Evolutionary conservation across 2,797 vertebrate species (phyloP), one percentile per base, ranked within the genome.

Genomic region (Telmatherina bonti): DNA sequence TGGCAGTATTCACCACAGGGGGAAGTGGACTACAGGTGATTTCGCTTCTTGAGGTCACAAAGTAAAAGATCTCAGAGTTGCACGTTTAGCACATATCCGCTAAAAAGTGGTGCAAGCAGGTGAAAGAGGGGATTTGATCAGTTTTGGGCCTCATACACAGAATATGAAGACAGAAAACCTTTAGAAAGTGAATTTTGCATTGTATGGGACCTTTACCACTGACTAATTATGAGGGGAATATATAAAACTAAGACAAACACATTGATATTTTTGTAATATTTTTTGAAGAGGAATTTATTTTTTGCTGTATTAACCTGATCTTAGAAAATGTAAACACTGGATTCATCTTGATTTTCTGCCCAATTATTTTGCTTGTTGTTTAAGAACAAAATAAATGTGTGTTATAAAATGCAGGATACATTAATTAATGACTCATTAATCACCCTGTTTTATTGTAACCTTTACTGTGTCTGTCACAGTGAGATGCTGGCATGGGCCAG

Each of bases 401-500:
- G 22, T 0, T 22, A 4, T 62, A 26, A 67, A 2, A 72, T 24
- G 16, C 12, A 60, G 30, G 22, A 62, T 24, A 53, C 36, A 52
- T 22, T 1, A 60, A 68, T 31, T 6, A 68, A 3, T 31, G 43
- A 22, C 3, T 41, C 38, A 43, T 12, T 52, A n/a, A 20, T 49
- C 30, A 35, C 0, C 20, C 29, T 16, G n/a, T 13, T 12, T 26
- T 3, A 13, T 26, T 15, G 5, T 16, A 49, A 49, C n/a, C 3
- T 22, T 11, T 49, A 43, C n/a, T 49, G 1, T 22, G 45, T 1
- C n/a, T 91, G 60, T 61, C 57, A 18, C 89, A 99, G 98, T 88
- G 98, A 99, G 91, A 97, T 97, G 93, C 85, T 99, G 82, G 98
- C 97, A 0, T 99, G 98, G 98, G 96, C 98, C 84, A 99, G 98